A percentile compares a stretch with the other conserved stretches of the same genome.
phyloP scores from a whole-genome alignment of 1,140 invertebrate genomes.

The Anastrepha obliqua region DNA sequence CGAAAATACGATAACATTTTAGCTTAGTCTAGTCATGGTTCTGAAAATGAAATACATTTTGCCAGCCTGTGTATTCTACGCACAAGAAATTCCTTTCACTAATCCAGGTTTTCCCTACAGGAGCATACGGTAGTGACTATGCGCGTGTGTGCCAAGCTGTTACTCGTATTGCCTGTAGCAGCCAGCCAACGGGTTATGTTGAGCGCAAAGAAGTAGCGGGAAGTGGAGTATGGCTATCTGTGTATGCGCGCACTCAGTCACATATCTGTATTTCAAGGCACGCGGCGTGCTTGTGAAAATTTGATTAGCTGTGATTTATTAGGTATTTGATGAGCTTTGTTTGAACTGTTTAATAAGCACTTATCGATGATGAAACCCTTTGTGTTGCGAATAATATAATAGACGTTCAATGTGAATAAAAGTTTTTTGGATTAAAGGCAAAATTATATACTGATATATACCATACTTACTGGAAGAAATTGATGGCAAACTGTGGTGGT shows the following conservation, averaged over 20 bases:
- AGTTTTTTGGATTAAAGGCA: too few species aligned
- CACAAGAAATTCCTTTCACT: too few species aligned
- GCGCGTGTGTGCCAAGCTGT: background rate
- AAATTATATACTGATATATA: too few species aligned
- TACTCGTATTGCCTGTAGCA: background rate
- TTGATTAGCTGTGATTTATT: conserved; percentile 47
- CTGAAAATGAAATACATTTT: too few species aligned
- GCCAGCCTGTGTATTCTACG: too few species aligned
- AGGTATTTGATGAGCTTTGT: conserved; percentile 26
- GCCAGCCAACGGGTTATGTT: conserved; percentile 12
- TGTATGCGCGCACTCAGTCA: background rate
- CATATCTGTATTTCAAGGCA: background rate
- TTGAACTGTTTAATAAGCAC: conserved; percentile 11
- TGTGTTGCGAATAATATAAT: too few species aligned
- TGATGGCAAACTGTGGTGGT: too few species aligned
- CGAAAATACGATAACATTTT: too few species aligned
- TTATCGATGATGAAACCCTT: background rate
- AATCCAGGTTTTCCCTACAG: background rate
- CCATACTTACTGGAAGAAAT: too few species aligned
- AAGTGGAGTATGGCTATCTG: background rate
- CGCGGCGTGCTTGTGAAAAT: conserved; percentile 7
- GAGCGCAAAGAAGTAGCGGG: background rate
- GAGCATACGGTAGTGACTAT: background rate
- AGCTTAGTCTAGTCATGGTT: too few species aligned
- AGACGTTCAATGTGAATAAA: too few species aligned